Percentiles rank a stretch among this genome's conserved stretches.
phyloP scores from a whole-genome alignment of 2,888 invertebrate species.

The Chaetogeoica ovagalla region DNA sequence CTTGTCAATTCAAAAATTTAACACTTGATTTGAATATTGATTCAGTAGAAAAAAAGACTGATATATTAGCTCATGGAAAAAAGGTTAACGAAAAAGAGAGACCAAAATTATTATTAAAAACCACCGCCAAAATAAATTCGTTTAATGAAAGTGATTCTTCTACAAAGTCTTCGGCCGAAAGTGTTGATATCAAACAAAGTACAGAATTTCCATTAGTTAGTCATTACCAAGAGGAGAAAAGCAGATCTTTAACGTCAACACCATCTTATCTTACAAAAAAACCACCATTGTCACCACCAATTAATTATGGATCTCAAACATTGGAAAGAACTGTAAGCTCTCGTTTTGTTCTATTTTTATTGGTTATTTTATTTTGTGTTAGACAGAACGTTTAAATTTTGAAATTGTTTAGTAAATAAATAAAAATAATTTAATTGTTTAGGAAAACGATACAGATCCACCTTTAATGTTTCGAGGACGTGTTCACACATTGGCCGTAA shows the following conservation, averaged over 20 bases:
- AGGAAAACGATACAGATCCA: slow-evolving; percentile 40
- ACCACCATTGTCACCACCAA: slow-evolving; percentile 69
- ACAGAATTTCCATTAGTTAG: slow-evolving; percentile 30
- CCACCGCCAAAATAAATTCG: slow-evolving; percentile 32
- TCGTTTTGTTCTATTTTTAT: not conserved
- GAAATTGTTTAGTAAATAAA: not conserved
- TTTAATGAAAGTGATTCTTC: slow-evolving; percentile 49
- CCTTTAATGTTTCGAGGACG: slow-evolving; percentile 57
- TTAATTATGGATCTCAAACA: slow-evolving; percentile 44
- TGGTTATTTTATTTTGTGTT: not conserved
- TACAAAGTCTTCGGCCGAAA: slow-evolving; percentile 42
- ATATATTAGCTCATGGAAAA: not conserved
- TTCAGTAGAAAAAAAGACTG: slow-evolving; percentile 40
- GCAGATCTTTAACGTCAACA: slow-evolving; percentile 52
- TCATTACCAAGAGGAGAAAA: slow-evolving; percentile 47
- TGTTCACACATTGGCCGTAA: slow-evolving; percentile 85
- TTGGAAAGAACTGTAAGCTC: slow-evolving; percentile 27
- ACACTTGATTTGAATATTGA: slow-evolving; percentile 36
- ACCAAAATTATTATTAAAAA: slow-evolving; percentile 36
- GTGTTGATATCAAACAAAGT: slow-evolving; percentile 45
- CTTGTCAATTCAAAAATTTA: slow-evolving; percentile 50
- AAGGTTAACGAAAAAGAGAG: slow-evolving; percentile 39
- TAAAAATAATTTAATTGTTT: slow-evolving; percentile 6
- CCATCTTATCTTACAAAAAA: slow-evolving; percentile 61
- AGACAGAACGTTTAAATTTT: not conserved